These are phyloP conservation scores for Zele albiditarsus DNA, from an alignment of 2,888 invertebrate genomes.

Conservation along the genomic window DNA sequence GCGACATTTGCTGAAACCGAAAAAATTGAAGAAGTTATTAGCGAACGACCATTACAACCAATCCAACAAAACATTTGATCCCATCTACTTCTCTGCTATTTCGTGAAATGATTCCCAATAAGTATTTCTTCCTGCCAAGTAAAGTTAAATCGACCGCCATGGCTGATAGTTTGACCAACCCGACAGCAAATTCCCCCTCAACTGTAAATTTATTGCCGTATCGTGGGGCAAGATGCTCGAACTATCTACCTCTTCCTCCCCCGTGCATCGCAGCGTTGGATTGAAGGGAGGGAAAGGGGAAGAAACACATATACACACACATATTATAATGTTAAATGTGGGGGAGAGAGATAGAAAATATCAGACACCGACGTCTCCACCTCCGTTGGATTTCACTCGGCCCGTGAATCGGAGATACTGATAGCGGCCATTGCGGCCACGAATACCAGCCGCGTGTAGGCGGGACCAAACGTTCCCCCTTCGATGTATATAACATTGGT, in stretches of 20 bases:
- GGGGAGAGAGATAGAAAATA: conserved; percentile 46
- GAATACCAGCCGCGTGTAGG: conserved; percentile 68
- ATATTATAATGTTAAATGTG: conserved; percentile 25
- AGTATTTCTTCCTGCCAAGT: conserved; percentile 11
- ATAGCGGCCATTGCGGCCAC: conserved; percentile 71
- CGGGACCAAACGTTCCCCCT: conserved; percentile 65
- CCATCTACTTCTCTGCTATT: too few species aligned
- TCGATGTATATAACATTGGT: not conserved
- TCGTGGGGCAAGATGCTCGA: conserved; percentile 36
- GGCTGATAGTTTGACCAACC: conserved; percentile 36
- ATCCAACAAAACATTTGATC: too few species aligned
- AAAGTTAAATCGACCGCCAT: conserved; percentile 39
- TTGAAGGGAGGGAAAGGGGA: conserved; percentile 36
- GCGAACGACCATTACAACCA: too few species aligned
- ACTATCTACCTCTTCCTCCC: conserved; percentile 16
- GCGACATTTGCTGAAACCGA: conserved; percentile 56
- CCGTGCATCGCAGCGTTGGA: not conserved
- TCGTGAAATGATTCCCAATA: not conserved
- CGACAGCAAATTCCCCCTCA: conserved; percentile 41
- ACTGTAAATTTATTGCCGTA: conserved; percentile 53
- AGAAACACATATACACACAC: conserved; percentile 29
- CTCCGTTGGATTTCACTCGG: conserved; percentile 58
- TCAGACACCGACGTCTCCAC: conserved; percentile 69
- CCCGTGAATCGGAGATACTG: conserved; percentile 63
- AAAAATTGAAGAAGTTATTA: not conserved